phyloP scores from a whole-genome alignment of 2,797 vertebrate species.

The Gephyroberyx darwinii region DNA sequence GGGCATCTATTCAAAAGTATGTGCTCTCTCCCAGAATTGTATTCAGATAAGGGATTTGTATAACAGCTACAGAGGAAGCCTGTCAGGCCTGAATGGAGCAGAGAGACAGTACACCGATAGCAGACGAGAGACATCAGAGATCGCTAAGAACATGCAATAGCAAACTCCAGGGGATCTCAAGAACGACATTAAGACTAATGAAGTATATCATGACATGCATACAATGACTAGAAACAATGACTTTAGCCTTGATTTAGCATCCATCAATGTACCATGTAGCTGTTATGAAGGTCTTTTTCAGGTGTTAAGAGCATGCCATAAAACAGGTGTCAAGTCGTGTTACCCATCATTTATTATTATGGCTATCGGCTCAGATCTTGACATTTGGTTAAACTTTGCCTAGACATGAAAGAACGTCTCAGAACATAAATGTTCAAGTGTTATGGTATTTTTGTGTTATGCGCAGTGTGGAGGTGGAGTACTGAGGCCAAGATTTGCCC shows the following conservation, averaged over 20 bases:
- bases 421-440: slow-evolving; percentile 19
- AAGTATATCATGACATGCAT: neutral
- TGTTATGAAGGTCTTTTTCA: neutral
- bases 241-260: neutral
- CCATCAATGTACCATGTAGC: neutral
- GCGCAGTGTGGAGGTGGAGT: slow-evolving; percentile 17
- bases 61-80: slow-evolving; percentile 47
- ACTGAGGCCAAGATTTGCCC: slow-evolving; percentile 37
- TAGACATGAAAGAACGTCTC: slow-evolving; percentile 35
- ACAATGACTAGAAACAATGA: neutral
- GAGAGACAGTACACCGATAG: neutral
- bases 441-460: slow-evolving; percentile 35
- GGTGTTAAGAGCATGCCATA: slow-evolving; percentile 1
- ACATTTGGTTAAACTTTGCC: slow-evolving; percentile 24
- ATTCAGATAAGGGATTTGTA: slow-evolving; percentile 48
- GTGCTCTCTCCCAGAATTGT: slow-evolving; percentile 22
- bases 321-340: neutral
- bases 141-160: neutral
- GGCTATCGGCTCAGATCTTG: slow-evolving; percentile 7
- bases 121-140: neutral
- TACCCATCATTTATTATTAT: slow-evolving; percentile 19
- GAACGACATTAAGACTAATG: neutral
- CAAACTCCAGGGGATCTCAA: neutral
- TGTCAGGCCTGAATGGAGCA: slow-evolving; percentile 5
- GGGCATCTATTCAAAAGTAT: slow-evolving; percentile 37